Percentiles rank a stretch among this genome's conserved stretches.
Conservation (phyloP, 2,888 invertebrate species). For the Apodemia mormo region DNA sequence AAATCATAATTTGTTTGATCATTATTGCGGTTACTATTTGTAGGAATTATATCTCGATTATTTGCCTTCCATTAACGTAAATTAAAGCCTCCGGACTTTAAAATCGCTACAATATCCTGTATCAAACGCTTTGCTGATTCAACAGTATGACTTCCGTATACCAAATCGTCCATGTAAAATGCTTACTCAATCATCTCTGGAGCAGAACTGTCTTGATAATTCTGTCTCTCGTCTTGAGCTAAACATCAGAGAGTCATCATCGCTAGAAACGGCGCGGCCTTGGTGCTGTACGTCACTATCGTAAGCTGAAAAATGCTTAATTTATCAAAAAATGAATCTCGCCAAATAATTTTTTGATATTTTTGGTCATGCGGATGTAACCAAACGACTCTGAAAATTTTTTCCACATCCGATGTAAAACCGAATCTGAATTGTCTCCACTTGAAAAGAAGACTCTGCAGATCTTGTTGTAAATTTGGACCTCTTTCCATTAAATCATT, state of each 20-base stretch:
- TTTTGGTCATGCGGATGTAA: conserved; percentile 26
- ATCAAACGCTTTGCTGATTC: too few species aligned
- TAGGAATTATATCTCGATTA: too few species aligned
- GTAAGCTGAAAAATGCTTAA: conserved; percentile 13
- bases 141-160: too few species aligned
- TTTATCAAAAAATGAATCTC: conserved; percentile 13
- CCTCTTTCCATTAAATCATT: conserved; percentile 30
- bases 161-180: conserved; percentile 23
- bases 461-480: conserved; percentile 35
- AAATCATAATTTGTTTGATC: too few species aligned
- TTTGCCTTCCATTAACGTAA: conserved; percentile 29
- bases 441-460: conserved; percentile 18
- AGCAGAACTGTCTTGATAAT: not conserved
- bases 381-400: conserved; percentile 23
- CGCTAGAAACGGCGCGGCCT: conserved; percentile 26
- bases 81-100: conserved; percentile 30
- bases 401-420: conserved; percentile 18
- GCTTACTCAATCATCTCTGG: conserved; percentile 4
- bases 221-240: conserved; percentile 21
- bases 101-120: conserved; percentile 8
- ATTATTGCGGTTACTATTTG: too few species aligned
- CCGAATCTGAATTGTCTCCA: conserved; percentile 21
- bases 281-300: conserved; percentile 23
- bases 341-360: conserved; percentile 36
- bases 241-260: conserved; percentile 21